Percentiles rank a stretch among this genome's conserved stretches.
These are phyloP conservation scores for Drosophila lutescens DNA, from an alignment of 2,888 invertebrate genomes.

Conservation along the genomic window DNA sequence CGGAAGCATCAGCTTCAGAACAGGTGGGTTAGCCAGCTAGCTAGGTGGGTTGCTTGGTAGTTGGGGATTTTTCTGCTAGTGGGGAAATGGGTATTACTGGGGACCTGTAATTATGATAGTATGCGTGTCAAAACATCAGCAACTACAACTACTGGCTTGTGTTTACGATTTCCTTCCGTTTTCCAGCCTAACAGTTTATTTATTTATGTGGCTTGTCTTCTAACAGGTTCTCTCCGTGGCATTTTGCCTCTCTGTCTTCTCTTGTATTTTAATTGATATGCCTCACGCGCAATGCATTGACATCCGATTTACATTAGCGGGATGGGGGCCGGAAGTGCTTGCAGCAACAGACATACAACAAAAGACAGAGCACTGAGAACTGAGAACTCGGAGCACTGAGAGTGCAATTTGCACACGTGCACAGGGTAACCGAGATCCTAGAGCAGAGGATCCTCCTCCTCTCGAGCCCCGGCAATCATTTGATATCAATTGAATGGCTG, in stretches of 20 bases:
- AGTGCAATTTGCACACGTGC: constrained; percentile 69
- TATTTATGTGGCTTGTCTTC: constrained; percentile 70
- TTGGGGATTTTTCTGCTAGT: neutral
- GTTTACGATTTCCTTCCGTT: constrained; percentile 83
- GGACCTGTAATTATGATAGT: constrained; percentile 76
- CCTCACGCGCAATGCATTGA: constrained; percentile 81
- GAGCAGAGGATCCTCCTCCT: constrained; percentile 12
- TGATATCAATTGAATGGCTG: constrained; percentile 67
- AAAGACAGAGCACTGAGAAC: neutral
- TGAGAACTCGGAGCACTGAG: neutral
- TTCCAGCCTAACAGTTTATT: constrained; percentile 77
- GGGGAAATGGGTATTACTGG: constrained; percentile 21
- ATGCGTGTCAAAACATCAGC: constrained; percentile 76
- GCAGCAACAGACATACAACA: constrained; percentile 14
- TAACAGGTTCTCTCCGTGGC: constrained; percentile 67
- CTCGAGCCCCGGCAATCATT: constrained; percentile 44
- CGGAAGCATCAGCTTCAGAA: constrained; percentile 69
- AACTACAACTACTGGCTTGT: constrained; percentile 47
- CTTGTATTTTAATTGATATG: constrained; percentile 75
- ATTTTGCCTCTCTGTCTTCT: neutral
- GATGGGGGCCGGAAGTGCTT: constrained; percentile 32
- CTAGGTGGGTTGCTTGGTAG: constrained; percentile 7
- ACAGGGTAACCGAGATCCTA: constrained; percentile 21
- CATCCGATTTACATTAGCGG: constrained; percentile 84
- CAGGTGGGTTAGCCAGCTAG: constrained; percentile 56